These are phyloP conservation scores for Megalops atlanticus DNA, from an alignment of 2,113 vertebrate genomes.

Conservation along the genomic window DNA sequence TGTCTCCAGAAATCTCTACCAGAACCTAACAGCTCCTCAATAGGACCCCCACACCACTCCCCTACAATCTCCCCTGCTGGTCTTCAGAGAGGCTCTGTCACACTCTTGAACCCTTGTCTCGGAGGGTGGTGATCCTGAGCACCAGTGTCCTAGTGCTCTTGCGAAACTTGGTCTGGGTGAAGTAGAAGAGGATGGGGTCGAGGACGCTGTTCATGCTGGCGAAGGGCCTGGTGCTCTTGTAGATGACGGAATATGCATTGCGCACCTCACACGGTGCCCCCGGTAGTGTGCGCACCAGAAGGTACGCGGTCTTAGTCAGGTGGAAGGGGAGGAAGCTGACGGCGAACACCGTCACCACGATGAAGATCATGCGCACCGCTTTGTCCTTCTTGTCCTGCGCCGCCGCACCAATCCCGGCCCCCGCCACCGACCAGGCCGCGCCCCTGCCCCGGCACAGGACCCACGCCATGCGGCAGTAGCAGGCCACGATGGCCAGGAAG, in stretches of 20 bases:
- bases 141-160: slow-evolving; percentile 75
- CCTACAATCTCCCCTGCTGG: not conserved
- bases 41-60: no score
- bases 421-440: slow-evolving; percentile 40
- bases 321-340: slow-evolving; percentile 96
- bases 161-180: slow-evolving; percentile 85
- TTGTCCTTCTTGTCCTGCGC: slow-evolving; percentile 79
- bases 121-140: slow-evolving; percentile 74
- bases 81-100: slow-evolving; percentile 30
- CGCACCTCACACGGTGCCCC: slow-evolving; percentile 61
- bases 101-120: slow-evolving; percentile 50
- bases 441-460: slow-evolving; percentile 77
- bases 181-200: slow-evolving; percentile 96
- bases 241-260: slow-evolving; percentile 84
- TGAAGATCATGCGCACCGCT: slow-evolving; percentile 85
- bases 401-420: slow-evolving; percentile 57
- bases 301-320: slow-evolving; percentile 89
- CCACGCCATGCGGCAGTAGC: slow-evolving; percentile 85
- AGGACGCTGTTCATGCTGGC: slow-evolving; percentile 96
- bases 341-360: slow-evolving; percentile 83
- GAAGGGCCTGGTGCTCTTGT: slow-evolving; percentile 89
- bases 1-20: no score
- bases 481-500: slow-evolving; percentile 80
- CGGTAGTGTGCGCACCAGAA: slow-evolving; percentile 75
- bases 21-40: not conserved